Evolutionary conservation across 2,888 invertebrate genomes (phyloP).

Genomic region (Hartigia nigra): DNA sequence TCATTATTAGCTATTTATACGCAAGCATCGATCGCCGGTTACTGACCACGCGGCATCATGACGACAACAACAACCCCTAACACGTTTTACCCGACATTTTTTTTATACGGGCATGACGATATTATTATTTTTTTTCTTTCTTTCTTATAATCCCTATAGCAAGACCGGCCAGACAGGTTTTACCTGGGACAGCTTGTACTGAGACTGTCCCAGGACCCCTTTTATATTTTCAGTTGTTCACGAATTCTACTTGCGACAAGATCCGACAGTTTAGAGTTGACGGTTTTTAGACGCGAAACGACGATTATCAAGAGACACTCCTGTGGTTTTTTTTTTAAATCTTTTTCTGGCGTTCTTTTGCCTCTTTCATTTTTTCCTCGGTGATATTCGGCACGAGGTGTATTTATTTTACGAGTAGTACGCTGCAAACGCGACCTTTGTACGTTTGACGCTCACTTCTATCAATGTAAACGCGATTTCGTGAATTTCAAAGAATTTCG

Average conservation of each 20-base stretch:
- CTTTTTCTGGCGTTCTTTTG: background rate
- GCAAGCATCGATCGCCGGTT: slow-evolving; percentile 49
- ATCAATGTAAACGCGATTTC: background rate
- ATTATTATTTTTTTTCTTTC: background rate
- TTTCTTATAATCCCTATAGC: background rate
- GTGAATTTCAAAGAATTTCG: background rate
- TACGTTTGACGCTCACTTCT: background rate
- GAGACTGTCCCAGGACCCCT: background rate
- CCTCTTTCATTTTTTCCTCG: background rate
- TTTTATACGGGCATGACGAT: slow-evolving; percentile 29
- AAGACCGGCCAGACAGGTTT: background rate
- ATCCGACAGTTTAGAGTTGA: background rate
- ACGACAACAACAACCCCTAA: slow-evolving; percentile 16
- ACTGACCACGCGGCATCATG: slow-evolving; percentile 24
- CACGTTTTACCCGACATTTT: slow-evolving; percentile 43
- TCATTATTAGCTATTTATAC: slow-evolving; percentile 64
- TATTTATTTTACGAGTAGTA: background rate
- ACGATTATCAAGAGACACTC: background rate
- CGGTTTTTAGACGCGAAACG: background rate
- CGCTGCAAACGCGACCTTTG: background rate
- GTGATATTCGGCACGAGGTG: background rate
- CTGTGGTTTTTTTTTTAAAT: background rate
- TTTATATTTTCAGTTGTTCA: background rate
- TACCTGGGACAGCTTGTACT: background rate
- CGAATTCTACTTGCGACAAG: background rate